Conservation (phyloP, 2,888 invertebrate genomes). For the Agrotis exclamationis region DNA sequence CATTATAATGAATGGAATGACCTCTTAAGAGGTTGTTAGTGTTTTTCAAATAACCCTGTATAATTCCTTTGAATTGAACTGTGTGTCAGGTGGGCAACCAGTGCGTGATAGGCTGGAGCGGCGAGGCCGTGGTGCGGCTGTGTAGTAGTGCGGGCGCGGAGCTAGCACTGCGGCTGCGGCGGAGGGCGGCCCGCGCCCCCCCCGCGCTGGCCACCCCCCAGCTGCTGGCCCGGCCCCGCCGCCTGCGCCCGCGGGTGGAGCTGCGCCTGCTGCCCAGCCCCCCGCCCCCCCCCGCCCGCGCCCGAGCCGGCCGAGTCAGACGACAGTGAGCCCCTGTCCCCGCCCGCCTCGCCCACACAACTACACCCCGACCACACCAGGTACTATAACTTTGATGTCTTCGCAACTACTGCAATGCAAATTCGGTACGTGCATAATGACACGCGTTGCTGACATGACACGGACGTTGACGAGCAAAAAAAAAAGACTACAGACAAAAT, state of each 20-base stretch:
- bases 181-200: slow-evolving; percentile 69
- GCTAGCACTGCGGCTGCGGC: slow-evolving; percentile 73
- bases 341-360: slow-evolving; percentile 84
- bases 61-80: too few species aligned
- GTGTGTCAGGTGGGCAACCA: slow-evolving; percentile 74
- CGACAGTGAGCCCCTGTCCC: slow-evolving; percentile 85
- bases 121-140: slow-evolving; percentile 72
- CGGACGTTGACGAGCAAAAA: too few species aligned
- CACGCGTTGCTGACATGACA: too few species aligned
- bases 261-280: slow-evolving; percentile 46
- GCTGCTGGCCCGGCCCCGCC: slow-evolving; percentile 56
- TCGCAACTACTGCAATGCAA: too few species aligned
- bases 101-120: slow-evolving; percentile 84
- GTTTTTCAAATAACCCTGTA: too few species aligned
- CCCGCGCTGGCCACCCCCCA: slow-evolving; percentile 9
- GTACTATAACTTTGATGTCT: slow-evolving; percentile 46
- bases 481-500: too few species aligned
- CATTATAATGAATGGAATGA: too few species aligned
- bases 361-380: slow-evolving; percentile 76
- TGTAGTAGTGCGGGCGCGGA: slow-evolving; percentile 65
- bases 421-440: too few species aligned
- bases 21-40: too few species aligned
- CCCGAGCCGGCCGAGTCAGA: slow-evolving; percentile 72
- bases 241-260: slow-evolving; percentile 50
- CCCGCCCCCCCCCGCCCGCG: slow-evolving; percentile 9